Evolutionary conservation across 2,888 invertebrate species (phyloP).

Genomic region (Stegophylla sp.): DNA sequence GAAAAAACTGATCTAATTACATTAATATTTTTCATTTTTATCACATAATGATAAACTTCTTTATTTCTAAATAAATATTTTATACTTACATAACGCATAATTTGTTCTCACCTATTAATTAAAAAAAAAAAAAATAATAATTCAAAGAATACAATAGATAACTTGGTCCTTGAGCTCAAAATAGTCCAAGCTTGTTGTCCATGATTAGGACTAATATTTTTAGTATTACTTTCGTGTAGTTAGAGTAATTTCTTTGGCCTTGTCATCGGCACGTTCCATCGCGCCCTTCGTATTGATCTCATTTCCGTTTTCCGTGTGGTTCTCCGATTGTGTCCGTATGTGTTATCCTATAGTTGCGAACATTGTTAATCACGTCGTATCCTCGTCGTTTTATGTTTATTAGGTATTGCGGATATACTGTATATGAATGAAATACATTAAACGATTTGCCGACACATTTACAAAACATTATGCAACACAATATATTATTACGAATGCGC

Average conservation of each 20-base stretch:
- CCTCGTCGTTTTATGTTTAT: conserved; percentile 18
- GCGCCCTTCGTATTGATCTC: neutral
- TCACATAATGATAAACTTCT: no score
- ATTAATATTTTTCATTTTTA: no score
- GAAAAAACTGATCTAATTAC: no score
- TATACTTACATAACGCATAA: no score
- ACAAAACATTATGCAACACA: conserved; percentile 25
- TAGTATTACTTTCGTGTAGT: neutral
- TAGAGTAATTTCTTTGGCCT: neutral
- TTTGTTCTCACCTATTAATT: no score
- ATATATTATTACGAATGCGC: conserved; percentile 2
- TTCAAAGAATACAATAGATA: neutral
- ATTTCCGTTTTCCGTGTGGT: conserved; percentile 11
- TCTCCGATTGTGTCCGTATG: neutral
- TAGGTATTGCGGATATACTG: neutral
- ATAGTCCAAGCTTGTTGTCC: neutral
- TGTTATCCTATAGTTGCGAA: neutral
- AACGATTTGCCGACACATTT: conserved; percentile 26
- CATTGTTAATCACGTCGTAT: neutral
- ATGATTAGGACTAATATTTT: neutral
- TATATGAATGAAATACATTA: conserved; percentile 12
- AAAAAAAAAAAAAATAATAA: no score
- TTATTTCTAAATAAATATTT: no score
- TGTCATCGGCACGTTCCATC: neutral
- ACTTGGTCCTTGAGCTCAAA: neutral